Evolutionary conservation across 2,797 vertebrate species (phyloP).

Genomic region (Anabas testudineus): DNA sequence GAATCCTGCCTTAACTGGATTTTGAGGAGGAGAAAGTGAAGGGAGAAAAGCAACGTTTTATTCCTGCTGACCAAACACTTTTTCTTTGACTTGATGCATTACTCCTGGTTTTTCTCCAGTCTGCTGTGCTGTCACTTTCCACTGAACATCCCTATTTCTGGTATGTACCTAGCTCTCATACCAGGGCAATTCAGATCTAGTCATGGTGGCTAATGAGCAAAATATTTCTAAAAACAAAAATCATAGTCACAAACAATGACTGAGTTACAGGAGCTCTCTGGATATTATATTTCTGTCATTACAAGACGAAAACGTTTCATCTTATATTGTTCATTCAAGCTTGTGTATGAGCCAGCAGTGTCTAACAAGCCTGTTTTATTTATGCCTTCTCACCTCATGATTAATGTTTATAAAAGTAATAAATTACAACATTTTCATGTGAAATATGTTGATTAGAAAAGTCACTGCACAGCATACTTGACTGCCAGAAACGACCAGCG

Average conservation of each 20-base stretch:
- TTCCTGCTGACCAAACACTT: constrained; percentile 68
- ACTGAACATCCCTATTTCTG: constrained; percentile 38
- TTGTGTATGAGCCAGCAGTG: neutral
- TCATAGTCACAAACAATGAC: constrained; percentile 7
- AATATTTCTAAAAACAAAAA: constrained; percentile 14
- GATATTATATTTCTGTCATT: constrained; percentile 18
- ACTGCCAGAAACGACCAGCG: constrained; percentile 28
- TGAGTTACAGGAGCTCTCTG: neutral
- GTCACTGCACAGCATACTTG: constrained; percentile 8
- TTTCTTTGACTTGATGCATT: constrained; percentile 49
- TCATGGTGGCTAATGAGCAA: constrained; percentile 29
- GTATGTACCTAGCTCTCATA: constrained; percentile 7
- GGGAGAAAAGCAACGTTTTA: constrained; percentile 39
- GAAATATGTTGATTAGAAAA: constrained; percentile 55
- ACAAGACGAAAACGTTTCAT: constrained; percentile 4
- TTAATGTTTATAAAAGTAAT: constrained; percentile 42
- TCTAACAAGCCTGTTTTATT: constrained; percentile 35
- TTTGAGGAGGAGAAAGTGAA: constrained; percentile 31
- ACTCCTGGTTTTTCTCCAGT: constrained; percentile 18
- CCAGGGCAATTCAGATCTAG: constrained; percentile 10
- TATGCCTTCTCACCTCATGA: constrained; percentile 18
- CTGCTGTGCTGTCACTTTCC: constrained; percentile 8
- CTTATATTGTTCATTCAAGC: neutral
- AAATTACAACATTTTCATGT: constrained; percentile 44
- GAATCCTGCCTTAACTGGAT: constrained; percentile 49